phyloP scores from a whole-genome alignment of 2,797 vertebrate genomes.

The Propithecus deckenii region DNA sequence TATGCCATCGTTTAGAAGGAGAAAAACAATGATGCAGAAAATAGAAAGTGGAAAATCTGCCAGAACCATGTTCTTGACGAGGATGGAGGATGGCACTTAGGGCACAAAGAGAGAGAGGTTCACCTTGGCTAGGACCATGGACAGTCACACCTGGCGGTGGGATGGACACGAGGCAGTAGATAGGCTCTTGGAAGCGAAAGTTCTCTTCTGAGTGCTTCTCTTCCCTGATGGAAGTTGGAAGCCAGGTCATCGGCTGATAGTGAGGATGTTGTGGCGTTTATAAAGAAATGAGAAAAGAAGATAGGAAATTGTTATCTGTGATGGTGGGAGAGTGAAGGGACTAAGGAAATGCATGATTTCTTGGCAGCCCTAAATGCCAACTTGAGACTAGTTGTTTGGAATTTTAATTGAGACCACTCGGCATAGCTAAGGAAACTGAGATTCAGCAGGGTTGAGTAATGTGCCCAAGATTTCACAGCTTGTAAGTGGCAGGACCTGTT shows the following conservation, averaged over 20 bases:
- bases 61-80: neutral
- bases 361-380: neutral
- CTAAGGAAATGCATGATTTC: neutral
- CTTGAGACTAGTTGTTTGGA: neutral
- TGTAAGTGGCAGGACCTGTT: neutral
- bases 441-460: neutral
- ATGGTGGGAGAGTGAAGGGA: neutral
- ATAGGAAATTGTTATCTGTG: neutral
- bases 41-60: neutral
- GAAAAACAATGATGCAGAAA: neutral
- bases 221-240: neutral
- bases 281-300: neutral
- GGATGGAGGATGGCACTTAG: neutral
- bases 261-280: neutral
- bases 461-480: neutral
- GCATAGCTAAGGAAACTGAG: neutral
- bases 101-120: neutral
- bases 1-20: neutral
- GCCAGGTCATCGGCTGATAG: neutral
- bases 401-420: neutral
- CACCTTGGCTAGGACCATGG: no score
- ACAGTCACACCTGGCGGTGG: neutral
- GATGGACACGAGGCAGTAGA: neutral
- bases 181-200: neutral
- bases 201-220: neutral